Percentiles rank a stretch among this genome's conserved stretches.
Conservation (phyloP, 2,113 vertebrate species). For the Buteo buteo region DNA sequence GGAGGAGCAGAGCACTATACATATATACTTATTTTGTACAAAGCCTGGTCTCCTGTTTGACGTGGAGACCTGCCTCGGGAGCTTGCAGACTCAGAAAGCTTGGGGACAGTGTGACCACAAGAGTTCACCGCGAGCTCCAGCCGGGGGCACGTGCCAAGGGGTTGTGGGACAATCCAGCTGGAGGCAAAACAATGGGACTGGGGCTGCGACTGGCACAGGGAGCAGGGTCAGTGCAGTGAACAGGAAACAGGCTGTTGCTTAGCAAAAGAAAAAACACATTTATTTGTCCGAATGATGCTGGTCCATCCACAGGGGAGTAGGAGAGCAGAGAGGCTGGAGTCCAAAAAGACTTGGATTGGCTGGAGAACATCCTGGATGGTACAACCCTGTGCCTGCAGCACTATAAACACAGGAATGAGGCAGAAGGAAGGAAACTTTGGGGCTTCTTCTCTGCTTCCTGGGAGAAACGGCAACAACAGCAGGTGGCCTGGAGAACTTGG, state of each 20-base stretch:
- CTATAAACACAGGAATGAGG: conserved; percentile 32
- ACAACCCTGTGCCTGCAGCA: background rate
- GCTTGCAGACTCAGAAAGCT: background rate
- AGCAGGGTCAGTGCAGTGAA: background rate
- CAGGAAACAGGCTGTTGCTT: background rate
- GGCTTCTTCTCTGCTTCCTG: background rate
- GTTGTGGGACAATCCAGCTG: background rate
- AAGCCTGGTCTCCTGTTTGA: background rate
- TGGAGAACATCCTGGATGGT: background rate
- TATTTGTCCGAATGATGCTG: background rate
- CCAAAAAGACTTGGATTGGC: conserved; percentile 50
- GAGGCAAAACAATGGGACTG: conserved; percentile 26
- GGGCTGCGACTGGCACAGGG: background rate
- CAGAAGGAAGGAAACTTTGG: background rate
- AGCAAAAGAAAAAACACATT: background rate
- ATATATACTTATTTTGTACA: background rate
- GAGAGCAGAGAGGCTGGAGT: background rate
- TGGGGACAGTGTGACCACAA: background rate
- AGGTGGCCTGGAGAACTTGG: background rate
- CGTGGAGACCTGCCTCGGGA: background rate
- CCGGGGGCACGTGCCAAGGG: background rate
- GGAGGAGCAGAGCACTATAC: background rate
- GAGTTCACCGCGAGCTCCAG: background rate
- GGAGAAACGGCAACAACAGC: background rate
- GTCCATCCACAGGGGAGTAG: background rate